phyloP scores from a whole-genome alignment of 1,140 invertebrate genomes.

The Coenobita brevimanus region DNA sequence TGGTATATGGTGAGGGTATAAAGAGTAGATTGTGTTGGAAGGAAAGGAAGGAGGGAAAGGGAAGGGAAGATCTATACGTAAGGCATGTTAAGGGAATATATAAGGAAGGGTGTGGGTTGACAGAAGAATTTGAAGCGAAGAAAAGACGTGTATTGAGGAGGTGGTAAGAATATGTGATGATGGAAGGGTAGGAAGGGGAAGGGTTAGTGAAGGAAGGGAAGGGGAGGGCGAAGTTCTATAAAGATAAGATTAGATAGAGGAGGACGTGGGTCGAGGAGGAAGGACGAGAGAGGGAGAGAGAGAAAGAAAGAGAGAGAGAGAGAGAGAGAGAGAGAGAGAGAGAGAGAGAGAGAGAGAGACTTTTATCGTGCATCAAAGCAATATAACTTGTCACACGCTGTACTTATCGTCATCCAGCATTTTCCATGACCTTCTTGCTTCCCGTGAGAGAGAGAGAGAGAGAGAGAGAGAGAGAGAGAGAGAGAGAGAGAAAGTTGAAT shows the following conservation, averaged over 20 bases:
- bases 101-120: not conserved
- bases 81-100: too few relatives aligned
- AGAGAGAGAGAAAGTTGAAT: too few relatives aligned
- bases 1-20: too few relatives aligned
- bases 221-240: too few relatives aligned
- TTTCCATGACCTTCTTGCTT: too few relatives aligned
- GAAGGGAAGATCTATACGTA: not conserved
- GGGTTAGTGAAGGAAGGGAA: too few relatives aligned
- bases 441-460: too few relatives aligned
- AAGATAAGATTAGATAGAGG: too few relatives aligned
- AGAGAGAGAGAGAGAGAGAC: not conserved
- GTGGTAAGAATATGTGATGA: not conserved
- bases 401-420: too few relatives aligned
- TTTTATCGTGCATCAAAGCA: too few relatives aligned
- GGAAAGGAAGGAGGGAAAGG: not conserved
- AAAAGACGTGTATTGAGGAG: not conserved
- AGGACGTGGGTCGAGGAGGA: not conserved
- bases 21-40: not conserved
- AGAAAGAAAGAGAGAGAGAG: not conserved
- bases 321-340: constrained; percentile 17
- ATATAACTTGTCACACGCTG: too few relatives aligned
- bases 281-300: not conserved
- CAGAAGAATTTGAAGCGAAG: not conserved
- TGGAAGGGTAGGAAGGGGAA: not conserved
- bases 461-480: too few relatives aligned